Percentiles rank a stretch among this genome's conserved stretches.
Evolutionary conservation across 2,888 invertebrate species (phyloP).

Genomic region (Erebia palarica): DNA sequence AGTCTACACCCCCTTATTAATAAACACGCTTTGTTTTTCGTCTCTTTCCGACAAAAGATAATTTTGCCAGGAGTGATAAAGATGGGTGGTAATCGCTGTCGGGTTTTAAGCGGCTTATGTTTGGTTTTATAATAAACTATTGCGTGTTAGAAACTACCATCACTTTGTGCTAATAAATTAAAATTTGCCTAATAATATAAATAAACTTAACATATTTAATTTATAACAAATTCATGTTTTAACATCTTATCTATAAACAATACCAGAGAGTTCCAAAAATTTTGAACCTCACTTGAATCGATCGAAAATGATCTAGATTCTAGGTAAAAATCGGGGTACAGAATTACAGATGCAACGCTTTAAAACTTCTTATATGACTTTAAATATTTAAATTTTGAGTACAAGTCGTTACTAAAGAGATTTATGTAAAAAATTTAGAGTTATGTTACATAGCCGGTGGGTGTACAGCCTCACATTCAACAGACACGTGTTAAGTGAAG

Average conservation of each 20-base stretch:
- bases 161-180: not conserved
- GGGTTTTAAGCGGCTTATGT: slow-evolving; percentile 63
- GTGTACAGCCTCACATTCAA: slow-evolving; percentile 18
- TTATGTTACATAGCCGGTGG: not conserved
- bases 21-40: slow-evolving; percentile 59
- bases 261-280: too few relatives aligned
- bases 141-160: slow-evolving; percentile 44
- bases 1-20: slow-evolving; percentile 67
- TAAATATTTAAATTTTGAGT: too few relatives aligned
- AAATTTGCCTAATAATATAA: not conserved
- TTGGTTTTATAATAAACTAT: slow-evolving; percentile 28
- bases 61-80: slow-evolving; percentile 39
- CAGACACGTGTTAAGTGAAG: slow-evolving; percentile 27
- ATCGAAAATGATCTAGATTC: too few relatives aligned
- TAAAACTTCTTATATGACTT: too few relatives aligned
- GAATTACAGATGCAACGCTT: too few relatives aligned
- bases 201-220: too few relatives aligned
- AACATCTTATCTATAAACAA: too few relatives aligned
- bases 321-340: too few relatives aligned
- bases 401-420: too few relatives aligned
- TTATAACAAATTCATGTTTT: too few relatives aligned
- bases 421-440: not conserved
- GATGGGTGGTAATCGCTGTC: slow-evolving; percentile 50
- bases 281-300: too few relatives aligned
- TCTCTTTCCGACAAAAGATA: slow-evolving; percentile 29